A percentile compares a stretch with the other conserved stretches of the same genome.
Conservation (phyloP, 2,888 invertebrate species). For the Amiota mariae region DNA sequence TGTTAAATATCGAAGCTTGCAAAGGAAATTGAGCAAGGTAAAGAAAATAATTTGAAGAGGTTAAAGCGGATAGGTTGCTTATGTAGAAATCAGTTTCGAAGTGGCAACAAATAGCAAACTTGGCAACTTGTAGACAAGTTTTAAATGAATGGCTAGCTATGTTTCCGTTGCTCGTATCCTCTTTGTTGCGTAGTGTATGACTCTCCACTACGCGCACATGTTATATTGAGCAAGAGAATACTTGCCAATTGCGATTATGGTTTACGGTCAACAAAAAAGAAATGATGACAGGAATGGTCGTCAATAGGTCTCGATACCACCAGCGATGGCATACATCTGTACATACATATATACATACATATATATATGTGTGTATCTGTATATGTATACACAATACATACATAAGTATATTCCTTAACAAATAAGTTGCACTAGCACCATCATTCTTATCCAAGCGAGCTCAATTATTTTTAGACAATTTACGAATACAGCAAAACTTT, state of each 20-base stretch:
- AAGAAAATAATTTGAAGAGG: no score
- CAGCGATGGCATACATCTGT: neutral
- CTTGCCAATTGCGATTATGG: constrained; percentile 71
- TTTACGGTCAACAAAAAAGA: constrained; percentile 60
- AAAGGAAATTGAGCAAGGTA: constrained; percentile 47
- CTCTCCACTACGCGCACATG: neutral
- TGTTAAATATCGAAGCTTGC: constrained; percentile 67
- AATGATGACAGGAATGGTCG: constrained; percentile 67
- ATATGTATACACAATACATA: no score
- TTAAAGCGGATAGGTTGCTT: no score
- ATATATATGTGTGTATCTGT: no score
- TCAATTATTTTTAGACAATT: constrained; percentile 70
- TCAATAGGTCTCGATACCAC: constrained; percentile 66
- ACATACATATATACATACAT: no score
- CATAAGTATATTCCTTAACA: no score
- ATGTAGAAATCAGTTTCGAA: no score
- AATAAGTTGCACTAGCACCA: no score
- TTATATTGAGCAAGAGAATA: constrained; percentile 16
- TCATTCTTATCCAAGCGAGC: constrained; percentile 36
- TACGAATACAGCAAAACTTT: constrained; percentile 66
- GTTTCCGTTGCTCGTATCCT: constrained; percentile 62
- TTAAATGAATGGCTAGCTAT: constrained; percentile 69
- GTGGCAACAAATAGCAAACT: constrained; percentile 47
- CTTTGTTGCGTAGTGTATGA: neutral
- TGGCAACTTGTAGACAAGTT: constrained; percentile 71